Conservation (phyloP, 2,888 invertebrate species). For the Cryptus viduatorius region DNA sequence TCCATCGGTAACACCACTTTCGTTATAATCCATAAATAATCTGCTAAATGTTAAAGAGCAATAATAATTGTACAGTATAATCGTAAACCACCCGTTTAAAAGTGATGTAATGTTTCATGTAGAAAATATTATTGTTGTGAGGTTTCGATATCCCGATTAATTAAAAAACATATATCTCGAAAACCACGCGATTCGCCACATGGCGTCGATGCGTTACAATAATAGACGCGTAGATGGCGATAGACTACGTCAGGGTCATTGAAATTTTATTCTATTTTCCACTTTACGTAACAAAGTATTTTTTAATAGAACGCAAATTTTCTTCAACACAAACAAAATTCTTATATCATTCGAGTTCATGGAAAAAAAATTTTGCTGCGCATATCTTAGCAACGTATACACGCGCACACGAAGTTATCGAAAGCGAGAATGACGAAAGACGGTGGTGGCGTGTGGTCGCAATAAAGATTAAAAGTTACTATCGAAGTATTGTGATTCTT, state of each 20-base stretch:
- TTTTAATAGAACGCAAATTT: constrained; percentile 4
- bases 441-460: neutral
- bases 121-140: neutral
- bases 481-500: neutral
- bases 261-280: neutral
- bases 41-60: too few species aligned
- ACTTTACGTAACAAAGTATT: neutral
- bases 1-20: too few species aligned
- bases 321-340: neutral
- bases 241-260: neutral
- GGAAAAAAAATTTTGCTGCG: constrained; percentile 25
- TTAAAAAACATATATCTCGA: neutral
- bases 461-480: neutral
- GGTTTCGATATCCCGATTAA: neutral
- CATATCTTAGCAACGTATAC: constrained; percentile 12
- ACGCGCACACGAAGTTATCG: constrained; percentile 30
- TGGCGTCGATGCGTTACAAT: constrained; percentile 19
- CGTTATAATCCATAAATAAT: too few species aligned
- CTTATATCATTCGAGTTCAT: neutral
- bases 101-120: too few species aligned
- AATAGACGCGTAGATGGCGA: constrained; percentile 29
- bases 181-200: constrained; percentile 21
- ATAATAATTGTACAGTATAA: too few species aligned
- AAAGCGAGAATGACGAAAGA: constrained; percentile 24
- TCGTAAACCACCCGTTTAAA: too few species aligned